These are phyloP conservation scores for Trachurus trachurus DNA, from an alignment of 2,797 vertebrate genomes.

Conservation along the genomic window DNA sequence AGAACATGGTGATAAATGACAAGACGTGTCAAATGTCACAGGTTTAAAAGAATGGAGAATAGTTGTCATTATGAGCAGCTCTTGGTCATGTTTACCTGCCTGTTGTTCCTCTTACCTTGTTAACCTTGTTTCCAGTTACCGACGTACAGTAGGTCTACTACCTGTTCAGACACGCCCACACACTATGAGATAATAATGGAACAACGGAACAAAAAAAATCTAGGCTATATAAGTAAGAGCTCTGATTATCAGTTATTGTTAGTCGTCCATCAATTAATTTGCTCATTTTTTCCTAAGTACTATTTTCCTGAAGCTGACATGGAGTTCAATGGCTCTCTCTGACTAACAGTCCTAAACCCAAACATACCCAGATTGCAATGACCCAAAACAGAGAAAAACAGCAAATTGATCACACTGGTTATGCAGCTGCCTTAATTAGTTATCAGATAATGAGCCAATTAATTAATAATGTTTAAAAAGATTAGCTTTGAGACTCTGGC, in stretches of 20 bases:
- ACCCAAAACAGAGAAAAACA: not conserved
- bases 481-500: too few species aligned
- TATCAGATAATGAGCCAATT: not conserved
- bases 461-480: not conserved
- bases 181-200: not conserved
- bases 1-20: not conserved
- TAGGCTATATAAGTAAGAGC: too few species aligned
- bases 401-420: not conserved
- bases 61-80: not conserved
- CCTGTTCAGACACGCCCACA: not conserved
- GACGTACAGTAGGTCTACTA: too few species aligned
- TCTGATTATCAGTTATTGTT: not conserved
- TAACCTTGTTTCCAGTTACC: rapidly evolving
- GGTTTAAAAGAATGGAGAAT: not conserved
- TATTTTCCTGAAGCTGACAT: not conserved
- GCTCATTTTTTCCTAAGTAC: not conserved
- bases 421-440: not conserved
- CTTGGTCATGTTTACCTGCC: slow-evolving; percentile 13
- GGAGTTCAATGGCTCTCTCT: too few species aligned
- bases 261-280: not conserved
- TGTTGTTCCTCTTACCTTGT: not conserved
- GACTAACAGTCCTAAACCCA: not conserved
- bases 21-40: not conserved
- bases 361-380: not conserved
- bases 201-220: not conserved